Evolutionary conservation across 1,140 invertebrate genomes (phyloP).

Genomic region (Augochlora pura): DNA sequence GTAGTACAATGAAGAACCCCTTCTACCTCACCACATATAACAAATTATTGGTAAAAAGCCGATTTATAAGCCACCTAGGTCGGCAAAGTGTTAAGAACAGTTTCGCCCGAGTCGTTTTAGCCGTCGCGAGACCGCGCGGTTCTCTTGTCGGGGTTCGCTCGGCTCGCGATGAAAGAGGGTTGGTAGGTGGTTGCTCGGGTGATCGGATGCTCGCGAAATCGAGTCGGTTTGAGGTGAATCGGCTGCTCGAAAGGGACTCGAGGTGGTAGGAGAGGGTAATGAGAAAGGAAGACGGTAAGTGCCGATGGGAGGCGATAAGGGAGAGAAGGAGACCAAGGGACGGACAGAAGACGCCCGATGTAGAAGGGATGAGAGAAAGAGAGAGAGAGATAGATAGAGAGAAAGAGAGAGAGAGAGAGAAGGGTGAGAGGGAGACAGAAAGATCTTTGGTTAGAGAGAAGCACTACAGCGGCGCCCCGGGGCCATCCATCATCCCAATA

Average conservation of each 20-base stretch:
- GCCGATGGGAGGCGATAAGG: slow-evolving; percentile 26
- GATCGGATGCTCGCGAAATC: slow-evolving; percentile 33
- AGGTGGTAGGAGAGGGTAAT: slow-evolving; percentile 29
- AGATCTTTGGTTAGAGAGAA: slow-evolving; percentile 74
- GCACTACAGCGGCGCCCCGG: slow-evolving; percentile 73
- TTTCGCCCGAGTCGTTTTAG: background rate
- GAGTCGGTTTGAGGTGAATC: slow-evolving; percentile 25
- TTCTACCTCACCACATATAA: no score
- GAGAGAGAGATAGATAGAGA: slow-evolving; percentile 34
- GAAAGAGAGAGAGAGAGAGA: slow-evolving; percentile 50
- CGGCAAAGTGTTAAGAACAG: no score
- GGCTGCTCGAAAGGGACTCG: slow-evolving; percentile 8
- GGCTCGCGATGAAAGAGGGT: background rate
- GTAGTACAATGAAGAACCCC: no score
- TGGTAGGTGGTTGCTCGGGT: background rate
- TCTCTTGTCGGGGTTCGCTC: background rate
- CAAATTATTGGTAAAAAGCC: no score
- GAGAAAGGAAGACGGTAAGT: slow-evolving; percentile 49
- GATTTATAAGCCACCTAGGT: no score
- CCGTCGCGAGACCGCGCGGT: background rate
- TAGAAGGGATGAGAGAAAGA: slow-evolving; percentile 19
- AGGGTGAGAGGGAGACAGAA: slow-evolving; percentile 58
- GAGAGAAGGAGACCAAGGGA: slow-evolving; percentile 22
- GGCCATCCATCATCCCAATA: slow-evolving; percentile 80
- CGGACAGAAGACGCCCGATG: slow-evolving; percentile 21